Base-by-base conservation (phyloP, 2,888 invertebrate genomes). In the Petrolisthes cinctipes region DNA sequence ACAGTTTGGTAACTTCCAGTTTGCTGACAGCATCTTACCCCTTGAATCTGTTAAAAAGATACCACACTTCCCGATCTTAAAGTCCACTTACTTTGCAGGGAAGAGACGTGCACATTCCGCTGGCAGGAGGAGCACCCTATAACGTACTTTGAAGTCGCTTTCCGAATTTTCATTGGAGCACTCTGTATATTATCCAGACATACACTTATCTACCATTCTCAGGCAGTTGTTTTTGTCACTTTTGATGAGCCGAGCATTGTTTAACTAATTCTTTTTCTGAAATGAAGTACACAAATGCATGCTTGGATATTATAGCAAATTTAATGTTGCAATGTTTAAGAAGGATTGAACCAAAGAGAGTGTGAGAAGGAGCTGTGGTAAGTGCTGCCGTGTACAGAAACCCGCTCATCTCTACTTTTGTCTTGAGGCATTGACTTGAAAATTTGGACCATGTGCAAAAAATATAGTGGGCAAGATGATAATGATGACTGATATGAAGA, bases 81-180 rank as follows among this genome's bases (percentile, higher is more conserved):
- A 37, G 2, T 37, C 37, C 37, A 37, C 37, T 37, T 37, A 37
- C 37, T n/a, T 75, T 75, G 3, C 83, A 83, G 83, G 75, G 57
- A 75, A 83, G 83, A 75, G 83, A 56, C 75, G 75, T 75, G 75
- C 83, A 53, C 73, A 83, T 83, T 83, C 83, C 75, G 83, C 83
- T 83, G 83, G 83, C 83, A 57, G 83, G 83, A 83, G 83, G 23
- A 83, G 83, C 83, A 83, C 83, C 83, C 51, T 71, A 83, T 54
- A 56, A 54, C 57, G 56, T 83, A 57, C 73, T 17, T 83, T 51
- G 56, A 83, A 75, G 83, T 83, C 71, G 56, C 53, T 83, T 73
- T 83, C 54, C 75, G 75, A 83, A 83, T 83, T 53, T 53, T 75
- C 54, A 83, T 75, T 57, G 75, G 71, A 75, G 54, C 83, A 66